phyloP scores from a whole-genome alignment of 2,888 invertebrate genomes.

The Meta bourneti region DNA sequence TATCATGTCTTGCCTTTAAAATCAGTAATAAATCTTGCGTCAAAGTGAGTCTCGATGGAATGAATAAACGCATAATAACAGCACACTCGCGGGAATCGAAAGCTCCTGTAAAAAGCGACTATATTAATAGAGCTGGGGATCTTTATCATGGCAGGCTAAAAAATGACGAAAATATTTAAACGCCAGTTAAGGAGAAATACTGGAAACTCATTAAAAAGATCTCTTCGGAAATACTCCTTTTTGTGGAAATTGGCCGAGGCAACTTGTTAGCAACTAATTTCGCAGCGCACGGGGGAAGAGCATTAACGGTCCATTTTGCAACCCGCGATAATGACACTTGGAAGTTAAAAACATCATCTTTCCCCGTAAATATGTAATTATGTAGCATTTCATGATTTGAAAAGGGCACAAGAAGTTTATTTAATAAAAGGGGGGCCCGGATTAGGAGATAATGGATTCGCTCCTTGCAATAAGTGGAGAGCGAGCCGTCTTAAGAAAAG shows the following conservation, averaged over 20 bases:
- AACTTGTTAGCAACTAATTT: constrained; percentile 61
- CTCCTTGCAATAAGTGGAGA: constrained; percentile 24
- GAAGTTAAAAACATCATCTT: constrained; percentile 67
- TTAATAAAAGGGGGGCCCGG: constrained; percentile 60
- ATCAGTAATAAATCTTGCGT: constrained; percentile 48
- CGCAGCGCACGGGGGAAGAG: constrained; percentile 2
- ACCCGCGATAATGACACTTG: constrained; percentile 63
- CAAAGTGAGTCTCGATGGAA: constrained; percentile 23
- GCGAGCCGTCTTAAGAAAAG: constrained; percentile 59
- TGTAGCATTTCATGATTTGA: constrained; percentile 61
- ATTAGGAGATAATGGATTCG: constrained; percentile 73
- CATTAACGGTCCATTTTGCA: constrained; percentile 7
- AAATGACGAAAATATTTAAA: constrained; percentile 36
- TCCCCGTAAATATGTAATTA: constrained; percentile 72
- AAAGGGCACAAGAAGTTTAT: constrained; percentile 63
- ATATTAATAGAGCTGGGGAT: constrained; percentile 44
- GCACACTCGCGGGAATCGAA: neutral
- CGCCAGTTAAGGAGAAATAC: constrained; percentile 20
- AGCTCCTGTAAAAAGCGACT: constrained; percentile 19
- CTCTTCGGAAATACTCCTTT: constrained; percentile 3
- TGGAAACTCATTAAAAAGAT: constrained; percentile 14
- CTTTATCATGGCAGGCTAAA: constrained; percentile 18
- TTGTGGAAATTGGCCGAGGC: constrained; percentile 13
- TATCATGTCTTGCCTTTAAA: constrained; percentile 48
- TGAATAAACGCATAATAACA: too few relatives aligned